Evolutionary conservation across 2,113 vertebrate genomes (phyloP).

Genomic region (Cyprinus carpio): DNA sequence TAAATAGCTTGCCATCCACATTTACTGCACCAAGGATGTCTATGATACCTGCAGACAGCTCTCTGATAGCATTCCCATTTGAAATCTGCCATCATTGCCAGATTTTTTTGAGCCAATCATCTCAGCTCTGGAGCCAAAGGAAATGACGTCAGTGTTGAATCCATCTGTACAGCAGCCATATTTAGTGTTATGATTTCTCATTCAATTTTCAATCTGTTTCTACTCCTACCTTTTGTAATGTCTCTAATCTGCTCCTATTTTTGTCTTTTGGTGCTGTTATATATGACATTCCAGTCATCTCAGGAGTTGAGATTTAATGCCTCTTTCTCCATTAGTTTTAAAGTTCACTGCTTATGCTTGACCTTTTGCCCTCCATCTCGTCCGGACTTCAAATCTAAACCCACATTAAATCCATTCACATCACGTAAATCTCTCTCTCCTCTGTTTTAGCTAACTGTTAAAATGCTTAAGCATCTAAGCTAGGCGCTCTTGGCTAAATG

Average conservation of each 20-base stretch:
- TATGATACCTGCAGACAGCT: neutral
- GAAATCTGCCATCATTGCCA: neutral
- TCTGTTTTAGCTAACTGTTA: conserved; percentile 12
- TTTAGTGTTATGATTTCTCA: neutral
- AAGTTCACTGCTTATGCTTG: neutral
- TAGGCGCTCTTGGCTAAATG: conserved; percentile 22
- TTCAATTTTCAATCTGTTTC: neutral
- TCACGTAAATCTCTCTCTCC: neutral
- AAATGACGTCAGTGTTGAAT: neutral
- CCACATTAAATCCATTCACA: neutral
- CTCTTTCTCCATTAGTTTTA: neutral
- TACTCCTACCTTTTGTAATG: neutral
- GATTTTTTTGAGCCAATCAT: neutral
- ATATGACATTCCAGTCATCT: neutral
- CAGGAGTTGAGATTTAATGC: neutral
- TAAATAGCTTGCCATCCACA: conserved; percentile 17
- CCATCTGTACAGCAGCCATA: neutral
- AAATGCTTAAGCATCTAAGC: neutral
- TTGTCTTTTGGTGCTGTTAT: neutral
- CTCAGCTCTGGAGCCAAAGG: neutral
- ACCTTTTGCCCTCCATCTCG: neutral
- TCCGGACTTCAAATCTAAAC: neutral
- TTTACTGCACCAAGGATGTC: neutral
- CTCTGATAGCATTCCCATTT: conserved; percentile 6
- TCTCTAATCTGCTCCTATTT: conserved; percentile 25